Evolutionary conservation across 2,113 vertebrate genomes (phyloP).

Genomic region (Pimephales promelas): DNA sequence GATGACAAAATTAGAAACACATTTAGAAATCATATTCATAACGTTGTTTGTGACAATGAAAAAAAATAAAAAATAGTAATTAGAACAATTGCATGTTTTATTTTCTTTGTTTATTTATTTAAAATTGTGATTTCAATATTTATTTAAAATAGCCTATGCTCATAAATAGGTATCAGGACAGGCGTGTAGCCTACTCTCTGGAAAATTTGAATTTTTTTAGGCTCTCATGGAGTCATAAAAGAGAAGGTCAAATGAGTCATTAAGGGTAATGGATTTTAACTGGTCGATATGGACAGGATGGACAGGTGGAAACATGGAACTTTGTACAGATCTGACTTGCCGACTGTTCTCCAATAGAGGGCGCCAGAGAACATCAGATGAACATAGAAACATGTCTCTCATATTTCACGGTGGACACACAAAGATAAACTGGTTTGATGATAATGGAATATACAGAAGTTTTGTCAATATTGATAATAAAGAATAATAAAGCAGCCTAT

Average conservation of each 20-base stretch:
- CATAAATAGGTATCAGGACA: no score
- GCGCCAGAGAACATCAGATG: not conserved
- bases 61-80: no score
- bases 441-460: not conserved
- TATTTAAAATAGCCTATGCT: no score
- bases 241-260: not conserved
- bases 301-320: not conserved
- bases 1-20: not conserved
- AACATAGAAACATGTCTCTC: not conserved
- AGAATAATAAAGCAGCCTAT: no score
- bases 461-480: not conserved
- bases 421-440: not conserved
- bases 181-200: not conserved
- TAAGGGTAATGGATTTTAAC: not conserved
- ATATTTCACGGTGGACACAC: not conserved
- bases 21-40: no score
- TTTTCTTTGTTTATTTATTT: no score
- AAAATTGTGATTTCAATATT: no score
- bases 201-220: not conserved
- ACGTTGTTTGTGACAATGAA: no score
- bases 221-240: not conserved
- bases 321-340: not conserved
- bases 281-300: not conserved
- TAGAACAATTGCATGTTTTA: no score
- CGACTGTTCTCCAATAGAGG: constrained; percentile 17